phyloP scores from a whole-genome alignment of 2,797 vertebrate species.

The Gadopsis marmoratus region DNA sequence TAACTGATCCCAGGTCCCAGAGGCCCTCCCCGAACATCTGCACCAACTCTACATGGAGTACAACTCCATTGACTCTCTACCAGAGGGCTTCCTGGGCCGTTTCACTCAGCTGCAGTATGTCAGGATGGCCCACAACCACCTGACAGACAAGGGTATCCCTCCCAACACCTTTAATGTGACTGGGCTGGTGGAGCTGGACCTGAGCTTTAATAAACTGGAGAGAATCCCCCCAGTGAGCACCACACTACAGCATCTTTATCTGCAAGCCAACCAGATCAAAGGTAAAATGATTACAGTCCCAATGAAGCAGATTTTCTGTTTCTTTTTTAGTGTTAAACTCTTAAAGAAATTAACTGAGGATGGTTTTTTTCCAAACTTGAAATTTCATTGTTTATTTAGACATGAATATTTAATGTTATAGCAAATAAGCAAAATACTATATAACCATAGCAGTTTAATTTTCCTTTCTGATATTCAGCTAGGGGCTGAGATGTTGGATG shows the following conservation, averaged over 20 bases:
- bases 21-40: slow-evolving; percentile 88
- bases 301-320: neutral
- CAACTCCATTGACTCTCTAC: slow-evolving; percentile 90
- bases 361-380: neutral
- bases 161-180: slow-evolving; percentile 93
- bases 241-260: slow-evolving; percentile 94
- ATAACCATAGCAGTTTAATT: neutral
- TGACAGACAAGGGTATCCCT: slow-evolving; percentile 92
- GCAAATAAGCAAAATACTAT: neutral
- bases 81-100: slow-evolving; percentile 87
- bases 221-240: slow-evolving; percentile 92
- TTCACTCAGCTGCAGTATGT: slow-evolving; percentile 92
- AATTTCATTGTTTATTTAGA: neutral
- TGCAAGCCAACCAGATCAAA: slow-evolving; percentile 96
- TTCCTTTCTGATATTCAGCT: neutral
- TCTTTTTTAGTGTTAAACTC: too few relatives aligned
- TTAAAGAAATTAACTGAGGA: neutral
- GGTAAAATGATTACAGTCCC: slow-evolving; percentile 77
- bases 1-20: slow-evolving; percentile 83
- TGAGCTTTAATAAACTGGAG: slow-evolving; percentile 96
- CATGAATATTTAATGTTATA: neutral
- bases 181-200: slow-evolving; percentile 94
- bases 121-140: slow-evolving; percentile 92
- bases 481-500: neutral
- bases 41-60: slow-evolving; percentile 95